Evolutionary conservation across 2,888 invertebrate species (phyloP).

Genomic region (Hypena proboscidalis): DNA sequence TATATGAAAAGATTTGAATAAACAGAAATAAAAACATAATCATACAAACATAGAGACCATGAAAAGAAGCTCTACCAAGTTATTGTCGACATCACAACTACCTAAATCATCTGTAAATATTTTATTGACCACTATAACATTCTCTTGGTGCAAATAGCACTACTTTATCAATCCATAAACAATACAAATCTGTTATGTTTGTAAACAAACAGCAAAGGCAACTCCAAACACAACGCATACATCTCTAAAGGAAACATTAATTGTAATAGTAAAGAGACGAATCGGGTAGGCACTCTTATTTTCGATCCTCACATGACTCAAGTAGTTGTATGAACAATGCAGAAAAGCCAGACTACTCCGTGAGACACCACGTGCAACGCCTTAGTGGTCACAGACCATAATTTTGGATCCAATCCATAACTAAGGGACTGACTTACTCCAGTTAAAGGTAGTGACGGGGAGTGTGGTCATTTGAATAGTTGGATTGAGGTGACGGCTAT

Average conservation of each 20-base stretch:
- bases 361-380: conserved; percentile 74
- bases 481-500: too few relatives aligned
- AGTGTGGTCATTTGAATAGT: neutral
- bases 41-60: too few relatives aligned
- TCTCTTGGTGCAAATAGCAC: too few relatives aligned
- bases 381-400: conserved; percentile 71
- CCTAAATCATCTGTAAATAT: too few relatives aligned
- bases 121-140: too few relatives aligned
- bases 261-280: conserved; percentile 12
- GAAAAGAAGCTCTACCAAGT: too few relatives aligned
- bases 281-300: conserved; percentile 42
- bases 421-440: conserved; percentile 63
- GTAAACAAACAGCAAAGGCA: conserved; percentile 25
- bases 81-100: too few relatives aligned
- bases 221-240: conserved; percentile 21
- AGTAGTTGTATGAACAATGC: conserved; percentile 42
- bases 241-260: conserved; percentile 22
- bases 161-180: too few relatives aligned
- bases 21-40: too few relatives aligned
- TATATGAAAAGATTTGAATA: too few relatives aligned
- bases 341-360: conserved; percentile 47
- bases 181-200: conserved; percentile 2
- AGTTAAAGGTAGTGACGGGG: conserved; percentile 49
- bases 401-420: conserved; percentile 78
- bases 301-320: conserved; percentile 30